Base-by-base conservation (phyloP, 2,797 vertebrate species). In the Xerus rutilus region DNA sequence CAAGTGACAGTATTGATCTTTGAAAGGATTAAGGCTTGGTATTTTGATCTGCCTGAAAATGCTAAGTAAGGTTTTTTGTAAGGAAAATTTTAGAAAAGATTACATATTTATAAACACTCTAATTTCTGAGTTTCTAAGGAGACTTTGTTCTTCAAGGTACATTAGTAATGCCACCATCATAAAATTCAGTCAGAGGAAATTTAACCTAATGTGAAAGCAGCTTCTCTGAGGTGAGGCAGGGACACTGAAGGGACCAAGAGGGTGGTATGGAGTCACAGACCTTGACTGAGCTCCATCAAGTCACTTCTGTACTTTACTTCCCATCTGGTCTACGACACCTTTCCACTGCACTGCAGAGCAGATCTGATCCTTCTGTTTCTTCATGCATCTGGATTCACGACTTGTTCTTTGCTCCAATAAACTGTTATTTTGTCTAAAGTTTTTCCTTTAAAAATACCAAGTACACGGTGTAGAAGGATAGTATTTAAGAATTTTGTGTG, bases 21-120 rank as follows among this genome's bases (percentile, higher is more conserved):
- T 73, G 81, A 94, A 89, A 86, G 81, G 67, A 95, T 85, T 43
- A 95, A 43, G 54, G 32, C 17, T 76, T 86, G 82, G 59, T 69
- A 28, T 86, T 93, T 43, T 76, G 77, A 77, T 92, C 43, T 62
- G 70, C 35, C 45, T 72, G 49, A 85, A 82, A 95, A 78, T 69
- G 52, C 30, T 0, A 91, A 90, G 35, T 57, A 73, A 94, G 57
- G 17, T 81, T 43, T 95, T 93, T 81, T 17, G 78, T 12, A 59
- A 81, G 49, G 25, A 95, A 90, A 87, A 92, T 54, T 39, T 45
- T 79, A 81, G 91, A 79, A 59, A 45, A 70, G 32, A 74, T 47
- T 54, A 32, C 35, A 25, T 89, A 52, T 79, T 57, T 77, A 47
- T 70, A n/a, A 54, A 59, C 12, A 54, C 30, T 76, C 9, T 30